These are phyloP conservation scores for Elephantulus edwardii DNA, from an alignment of 2,113 vertebrate species.

Conservation along the genomic window DNA sequence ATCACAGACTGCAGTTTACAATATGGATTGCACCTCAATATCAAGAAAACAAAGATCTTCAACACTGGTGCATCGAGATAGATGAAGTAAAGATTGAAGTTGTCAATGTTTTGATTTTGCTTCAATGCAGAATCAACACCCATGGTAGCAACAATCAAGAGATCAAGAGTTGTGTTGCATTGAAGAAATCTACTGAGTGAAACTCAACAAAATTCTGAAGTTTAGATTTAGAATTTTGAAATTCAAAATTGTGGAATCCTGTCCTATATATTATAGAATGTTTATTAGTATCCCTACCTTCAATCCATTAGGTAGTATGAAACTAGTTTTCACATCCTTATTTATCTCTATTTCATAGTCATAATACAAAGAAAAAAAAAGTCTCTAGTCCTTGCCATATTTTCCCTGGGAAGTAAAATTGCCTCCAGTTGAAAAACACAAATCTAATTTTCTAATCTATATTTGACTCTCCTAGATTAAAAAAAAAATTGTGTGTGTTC, in stretches of 20 bases:
- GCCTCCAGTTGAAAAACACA: not conserved
- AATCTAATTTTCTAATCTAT: not conserved
- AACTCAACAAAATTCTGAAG: too few species aligned
- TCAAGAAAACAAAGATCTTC: too few species aligned
- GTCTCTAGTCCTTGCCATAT: not conserved
- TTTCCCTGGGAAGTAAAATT: not conserved
- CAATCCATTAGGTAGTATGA: not conserved
- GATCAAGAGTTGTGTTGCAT: too few species aligned
- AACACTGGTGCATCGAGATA: too few species aligned
- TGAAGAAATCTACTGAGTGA: too few species aligned
- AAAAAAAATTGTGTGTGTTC: conserved; percentile 24
- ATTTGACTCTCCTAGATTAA: not conserved
- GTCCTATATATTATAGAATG: not conserved
- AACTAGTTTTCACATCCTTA: not conserved
- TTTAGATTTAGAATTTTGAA: too few species aligned
- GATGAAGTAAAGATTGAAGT: too few species aligned
- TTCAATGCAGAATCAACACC: too few species aligned
- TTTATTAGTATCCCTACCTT: not conserved
- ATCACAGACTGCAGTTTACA: too few species aligned
- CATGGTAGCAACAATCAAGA: too few species aligned
- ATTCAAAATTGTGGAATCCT: not conserved
- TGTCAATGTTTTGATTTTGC: too few species aligned
- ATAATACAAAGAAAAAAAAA: not conserved
- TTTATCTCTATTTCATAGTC: not conserved
- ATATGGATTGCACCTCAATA: too few species aligned